A percentile compares a stretch with the other conserved stretches of the same genome.
Conservation (phyloP, 2,113 vertebrate species). For the Suncus etruscus region DNA sequence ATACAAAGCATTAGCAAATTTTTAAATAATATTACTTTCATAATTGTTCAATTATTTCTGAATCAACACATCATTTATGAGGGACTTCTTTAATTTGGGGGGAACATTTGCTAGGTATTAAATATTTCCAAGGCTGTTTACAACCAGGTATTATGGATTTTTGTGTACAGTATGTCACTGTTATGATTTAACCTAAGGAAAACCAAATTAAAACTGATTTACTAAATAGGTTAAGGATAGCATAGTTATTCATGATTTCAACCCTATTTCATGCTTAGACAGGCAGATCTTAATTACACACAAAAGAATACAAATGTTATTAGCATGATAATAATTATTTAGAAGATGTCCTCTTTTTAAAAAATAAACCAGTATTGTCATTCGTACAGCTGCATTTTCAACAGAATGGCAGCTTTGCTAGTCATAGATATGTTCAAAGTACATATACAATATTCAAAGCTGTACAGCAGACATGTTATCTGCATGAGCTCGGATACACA, state of each 20-base stretch:
- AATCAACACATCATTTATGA: conserved; percentile 77
- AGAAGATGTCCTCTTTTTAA: conserved; percentile 86
- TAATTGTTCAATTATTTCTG: conserved; percentile 81
- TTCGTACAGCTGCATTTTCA: conserved; percentile 87
- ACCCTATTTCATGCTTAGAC: conserved; percentile 92
- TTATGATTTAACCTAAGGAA: conserved; percentile 88
- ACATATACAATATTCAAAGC: conserved; percentile 91
- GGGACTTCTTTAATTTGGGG: conserved; percentile 78
- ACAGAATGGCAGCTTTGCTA: conserved; percentile 87
- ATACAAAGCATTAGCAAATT: conserved; percentile 85
- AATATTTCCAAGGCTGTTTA: conserved; percentile 83
- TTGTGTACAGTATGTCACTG: conserved; percentile 80
- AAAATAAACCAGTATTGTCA: conserved; percentile 88
- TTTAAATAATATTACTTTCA: conserved; percentile 69
- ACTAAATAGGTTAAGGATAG: conserved; percentile 90
- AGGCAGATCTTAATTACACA: conserved; percentile 92
- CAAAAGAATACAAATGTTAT: conserved; percentile 93
- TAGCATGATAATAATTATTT: conserved; percentile 93
- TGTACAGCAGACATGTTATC: conserved; percentile 89
- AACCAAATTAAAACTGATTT: conserved; percentile 90
- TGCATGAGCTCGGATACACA: conserved; percentile 87
- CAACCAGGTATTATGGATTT: conserved; percentile 79
- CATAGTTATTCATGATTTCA: conserved; percentile 88
- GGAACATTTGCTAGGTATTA: conserved; percentile 82
- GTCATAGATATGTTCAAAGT: conserved; percentile 90